phyloP scores from a whole-genome alignment of 2,797 vertebrate species.

The Acrocephalus scirpaceus region DNA sequence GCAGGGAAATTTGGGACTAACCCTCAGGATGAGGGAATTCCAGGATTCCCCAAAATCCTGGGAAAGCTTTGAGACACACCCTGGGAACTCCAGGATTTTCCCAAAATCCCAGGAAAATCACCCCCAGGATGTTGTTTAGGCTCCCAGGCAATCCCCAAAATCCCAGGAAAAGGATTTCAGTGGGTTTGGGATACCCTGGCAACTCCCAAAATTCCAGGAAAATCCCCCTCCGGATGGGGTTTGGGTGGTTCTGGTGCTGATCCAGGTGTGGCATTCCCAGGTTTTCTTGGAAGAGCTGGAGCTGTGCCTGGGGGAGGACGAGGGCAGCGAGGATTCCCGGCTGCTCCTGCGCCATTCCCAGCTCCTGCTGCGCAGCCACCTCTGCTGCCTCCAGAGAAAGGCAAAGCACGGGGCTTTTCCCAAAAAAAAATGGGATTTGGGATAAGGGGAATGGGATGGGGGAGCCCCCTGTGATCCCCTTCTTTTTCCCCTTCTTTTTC shows the following conservation, averaged over 20 bases:
- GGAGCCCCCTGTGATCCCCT: too few species aligned
- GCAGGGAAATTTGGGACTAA: too few species aligned
- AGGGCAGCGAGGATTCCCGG: not conserved
- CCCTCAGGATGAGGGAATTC: too few species aligned
- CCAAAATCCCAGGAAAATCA: too few species aligned
- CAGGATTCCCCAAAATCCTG: too few species aligned
- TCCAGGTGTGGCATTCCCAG: not conserved
- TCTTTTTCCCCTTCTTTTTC: too few species aligned
- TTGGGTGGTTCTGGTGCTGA: not conserved
- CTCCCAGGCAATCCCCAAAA: too few species aligned
- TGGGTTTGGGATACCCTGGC: too few species aligned
- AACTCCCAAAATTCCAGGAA: not conserved
- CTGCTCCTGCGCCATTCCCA: not conserved
- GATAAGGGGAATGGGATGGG: not conserved
- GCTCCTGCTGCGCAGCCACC: not conserved
- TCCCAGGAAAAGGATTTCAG: too few species aligned
- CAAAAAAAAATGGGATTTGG: not conserved
- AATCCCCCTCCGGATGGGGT: not conserved
- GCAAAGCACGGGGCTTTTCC: not conserved
- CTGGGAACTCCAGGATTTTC: too few species aligned
- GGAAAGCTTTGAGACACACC: too few species aligned
- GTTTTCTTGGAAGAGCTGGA: not conserved
- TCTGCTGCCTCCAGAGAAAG: not conserved
- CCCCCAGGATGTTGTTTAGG: too few species aligned
- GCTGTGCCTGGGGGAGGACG: not conserved